Conservation (phyloP, 1,140 invertebrate genomes). For the Trachelipus rathkii region DNA sequence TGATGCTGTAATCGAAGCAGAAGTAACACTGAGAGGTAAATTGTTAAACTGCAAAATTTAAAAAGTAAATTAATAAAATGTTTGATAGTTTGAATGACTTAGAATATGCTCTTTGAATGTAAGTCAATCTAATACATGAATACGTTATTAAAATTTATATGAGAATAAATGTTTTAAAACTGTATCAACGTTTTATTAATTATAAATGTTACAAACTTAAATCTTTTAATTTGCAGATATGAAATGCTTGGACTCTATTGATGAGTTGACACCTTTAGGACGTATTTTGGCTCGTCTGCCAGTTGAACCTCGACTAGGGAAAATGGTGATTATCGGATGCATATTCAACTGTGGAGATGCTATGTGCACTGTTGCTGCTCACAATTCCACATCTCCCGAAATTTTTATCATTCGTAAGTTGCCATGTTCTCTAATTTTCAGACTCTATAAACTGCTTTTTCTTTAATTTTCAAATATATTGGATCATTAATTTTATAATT, state of each 20-base stretch:
- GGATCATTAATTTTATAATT: too few relatives aligned
- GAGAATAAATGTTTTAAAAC: too few relatives aligned
- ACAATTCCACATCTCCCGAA: conserved; percentile 85
- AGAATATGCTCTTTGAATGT: too few relatives aligned
- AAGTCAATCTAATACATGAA: too few relatives aligned
- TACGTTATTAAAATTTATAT: too few relatives aligned
- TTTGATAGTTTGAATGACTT: too few relatives aligned
- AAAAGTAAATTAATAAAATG: too few relatives aligned
- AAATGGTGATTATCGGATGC: conserved; percentile 88
- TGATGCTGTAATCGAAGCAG: conserved; percentile 88
- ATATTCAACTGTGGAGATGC: conserved; percentile 84
- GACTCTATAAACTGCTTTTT: too few relatives aligned
- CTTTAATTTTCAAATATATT: too few relatives aligned
- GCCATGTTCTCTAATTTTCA: too few relatives aligned
- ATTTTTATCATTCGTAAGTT: conserved; percentile 63
- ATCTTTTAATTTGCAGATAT: conserved; percentile 59
- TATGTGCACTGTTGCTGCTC: conserved; percentile 86
- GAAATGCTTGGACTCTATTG: conserved; percentile 77
- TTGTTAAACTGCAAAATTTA: background rate
- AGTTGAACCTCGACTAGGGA: conserved; percentile 85
- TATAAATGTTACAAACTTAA: background rate
- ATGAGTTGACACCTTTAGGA: conserved; percentile 83
- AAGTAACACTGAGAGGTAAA: conserved; percentile 60
- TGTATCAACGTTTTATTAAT: too few relatives aligned
- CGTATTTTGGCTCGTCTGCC: conserved; percentile 87